Evolutionary conservation across 2,888 invertebrate genomes (phyloP).

Genomic region (Phortica okadai): DNA sequence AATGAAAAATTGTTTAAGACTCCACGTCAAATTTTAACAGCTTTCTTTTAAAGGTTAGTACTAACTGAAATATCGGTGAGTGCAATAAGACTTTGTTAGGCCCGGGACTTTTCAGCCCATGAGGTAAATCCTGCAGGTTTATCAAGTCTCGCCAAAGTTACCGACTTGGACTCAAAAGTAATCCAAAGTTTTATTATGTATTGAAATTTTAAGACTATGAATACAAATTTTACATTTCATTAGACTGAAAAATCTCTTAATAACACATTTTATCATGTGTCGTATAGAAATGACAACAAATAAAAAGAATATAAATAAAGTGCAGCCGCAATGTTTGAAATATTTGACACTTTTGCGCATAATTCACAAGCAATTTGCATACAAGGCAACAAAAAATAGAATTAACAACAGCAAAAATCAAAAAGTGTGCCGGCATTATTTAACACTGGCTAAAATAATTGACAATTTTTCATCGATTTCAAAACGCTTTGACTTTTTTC

Average conservation of each 20-base stretch:
- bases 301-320: neutral
- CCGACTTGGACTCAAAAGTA: too few species aligned
- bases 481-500: too few species aligned
- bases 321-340: neutral
- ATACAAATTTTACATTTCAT: neutral
- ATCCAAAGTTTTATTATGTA: neutral
- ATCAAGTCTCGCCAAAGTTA: too few species aligned
- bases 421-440: neutral
- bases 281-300: neutral
- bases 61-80: too few species aligned
- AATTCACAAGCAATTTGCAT: slow-evolving; percentile 20
- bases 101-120: too few species aligned
- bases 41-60: too few species aligned
- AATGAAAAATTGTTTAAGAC: too few species aligned
- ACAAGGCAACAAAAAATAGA: neutral
- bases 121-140: too few species aligned
- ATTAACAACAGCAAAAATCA: neutral
- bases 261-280: neutral
- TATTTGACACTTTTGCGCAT: slow-evolving; percentile 23
- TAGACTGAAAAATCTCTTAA: neutral
- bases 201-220: neutral
- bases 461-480: neutral
- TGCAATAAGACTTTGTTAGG: too few species aligned
- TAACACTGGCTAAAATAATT: neutral
- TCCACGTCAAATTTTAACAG: too few species aligned